Evolutionary conservation across 2,888 invertebrate genomes (phyloP).

Genomic region (Adineta ricciae): DNA sequence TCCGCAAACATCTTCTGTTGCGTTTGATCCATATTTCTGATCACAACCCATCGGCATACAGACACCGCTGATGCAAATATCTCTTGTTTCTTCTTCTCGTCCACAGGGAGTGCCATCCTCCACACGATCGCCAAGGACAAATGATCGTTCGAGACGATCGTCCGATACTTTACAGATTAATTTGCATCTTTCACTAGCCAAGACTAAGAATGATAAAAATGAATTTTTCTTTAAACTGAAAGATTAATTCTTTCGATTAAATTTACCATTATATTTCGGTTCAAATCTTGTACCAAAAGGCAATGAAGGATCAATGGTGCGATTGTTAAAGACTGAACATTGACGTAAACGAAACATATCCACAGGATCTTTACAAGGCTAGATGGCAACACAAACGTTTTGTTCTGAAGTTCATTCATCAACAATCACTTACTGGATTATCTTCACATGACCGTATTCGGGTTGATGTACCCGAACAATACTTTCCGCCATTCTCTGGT

Average conservation of each 20-base stretch:
- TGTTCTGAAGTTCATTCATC: neutral
- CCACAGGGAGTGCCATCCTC: constrained; percentile 70
- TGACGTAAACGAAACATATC: constrained; percentile 17
- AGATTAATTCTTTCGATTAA: neutral
- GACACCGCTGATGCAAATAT: constrained; percentile 73
- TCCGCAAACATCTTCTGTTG: constrained; percentile 68
- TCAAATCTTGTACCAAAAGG: constrained; percentile 8
- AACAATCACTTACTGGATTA: neutral
- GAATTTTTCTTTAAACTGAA: neutral
- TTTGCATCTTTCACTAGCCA: neutral
- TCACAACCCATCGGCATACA: constrained; percentile 76
- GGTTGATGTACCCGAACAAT: neutral
- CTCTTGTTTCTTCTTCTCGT: constrained; percentile 60
- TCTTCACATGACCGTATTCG: constrained; percentile 14
- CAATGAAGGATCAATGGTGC: neutral
- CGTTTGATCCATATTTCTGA: constrained; percentile 65
- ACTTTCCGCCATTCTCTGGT: constrained; percentile 16
- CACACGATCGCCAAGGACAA: constrained; percentile 19
- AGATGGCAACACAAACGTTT: neutral
- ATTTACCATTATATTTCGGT: constrained; percentile 18
- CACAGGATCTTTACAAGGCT: constrained; percentile 13
- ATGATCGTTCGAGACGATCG: constrained; percentile 18
- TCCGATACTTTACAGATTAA: constrained; percentile 19
- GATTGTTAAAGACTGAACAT: neutral
- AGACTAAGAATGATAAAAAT: neutral